Evolutionary conservation across 2,888 invertebrate species (phyloP), one percentile per base, ranked within the genome.

Genomic region (Beris chalybata): DNA sequence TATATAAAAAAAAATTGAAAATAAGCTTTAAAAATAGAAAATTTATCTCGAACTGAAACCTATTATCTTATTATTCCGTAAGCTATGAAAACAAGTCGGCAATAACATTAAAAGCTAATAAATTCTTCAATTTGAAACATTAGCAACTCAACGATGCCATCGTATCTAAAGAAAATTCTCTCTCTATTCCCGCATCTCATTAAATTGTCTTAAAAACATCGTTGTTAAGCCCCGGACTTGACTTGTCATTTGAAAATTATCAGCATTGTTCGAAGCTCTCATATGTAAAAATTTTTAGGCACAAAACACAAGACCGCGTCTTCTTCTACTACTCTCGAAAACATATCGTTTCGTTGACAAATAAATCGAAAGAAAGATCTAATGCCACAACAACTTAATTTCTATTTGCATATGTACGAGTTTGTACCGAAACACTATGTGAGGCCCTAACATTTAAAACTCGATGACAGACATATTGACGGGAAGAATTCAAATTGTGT

Each of bases 41-140:
- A 22, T 22, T 22, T 22, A 22, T 22, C 22, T 22, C 22, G 22
- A 22, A 22, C 22, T 54, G 13, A 13, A 12, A 56, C 55, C 55
- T 56, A 56, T 56, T 56, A 43, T 13, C 55, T 32, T 38, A 38
- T 56, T 56, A 56, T 38, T 56, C 12, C 15, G 43, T 56, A 56
- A 56, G 12, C 13, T 56, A 11, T 38, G 38, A 43, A 56, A 56
- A 56, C 55, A 56, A 38, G 15, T 32, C 55, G 38, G 38, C 55
- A 43, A 56, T 56, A 56, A 56, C 43, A 56, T 56, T 56, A 56
- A 56, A 56, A 56, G 38, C 55, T 38, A 11, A 43, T 56, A 56
- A 56, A 56, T 56, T 38, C 22, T 3, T 56, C 55, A 56, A 56
- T 56, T 38, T 15, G 9, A 38, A 38, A 43, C 43, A 43, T 56